Evolutionary conservation across 2,113 vertebrate genomes (phyloP).

Genomic region (Triplophysa tibetana): DNA sequence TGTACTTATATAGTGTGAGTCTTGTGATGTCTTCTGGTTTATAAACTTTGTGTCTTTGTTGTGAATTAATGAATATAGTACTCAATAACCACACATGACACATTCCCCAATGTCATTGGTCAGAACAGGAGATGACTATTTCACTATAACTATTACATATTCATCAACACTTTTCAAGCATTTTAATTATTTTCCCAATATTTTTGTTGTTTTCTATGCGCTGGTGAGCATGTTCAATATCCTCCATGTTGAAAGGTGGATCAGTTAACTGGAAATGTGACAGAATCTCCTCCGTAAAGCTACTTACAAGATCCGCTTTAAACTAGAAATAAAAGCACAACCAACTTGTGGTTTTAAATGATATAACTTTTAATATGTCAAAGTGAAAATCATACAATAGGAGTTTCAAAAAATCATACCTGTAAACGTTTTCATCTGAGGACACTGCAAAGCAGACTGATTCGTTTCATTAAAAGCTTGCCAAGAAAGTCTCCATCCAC

Average conservation of each 20-base stretch:
- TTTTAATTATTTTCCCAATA: constrained; percentile 80
- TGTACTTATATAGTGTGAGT: neutral
- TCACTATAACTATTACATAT: neutral
- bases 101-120: neutral
- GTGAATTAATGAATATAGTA: neutral
- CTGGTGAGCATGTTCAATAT: constrained; percentile 75
- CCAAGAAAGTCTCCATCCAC: too few relatives aligned
- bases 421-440: constrained; percentile 35
- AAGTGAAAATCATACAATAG: neutral
- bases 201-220: constrained; percentile 81
- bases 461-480: too few relatives aligned
- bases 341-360: neutral
- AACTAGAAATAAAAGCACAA: constrained; percentile 2
- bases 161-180: constrained; percentile 51
- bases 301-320: constrained; percentile 77
- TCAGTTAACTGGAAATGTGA: constrained; percentile 69
- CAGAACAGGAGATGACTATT: neutral
- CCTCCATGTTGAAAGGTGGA: constrained; percentile 62
- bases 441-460: too few relatives aligned
- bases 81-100: too few relatives aligned
- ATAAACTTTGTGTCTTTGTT: neutral
- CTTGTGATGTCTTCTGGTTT: neutral
- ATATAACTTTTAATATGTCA: neutral
- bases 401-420: neutral
- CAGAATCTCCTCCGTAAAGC: constrained; percentile 72